Conservation (phyloP, 1,140 invertebrate species). For the Aphelenchoides fujianensis region DNA sequence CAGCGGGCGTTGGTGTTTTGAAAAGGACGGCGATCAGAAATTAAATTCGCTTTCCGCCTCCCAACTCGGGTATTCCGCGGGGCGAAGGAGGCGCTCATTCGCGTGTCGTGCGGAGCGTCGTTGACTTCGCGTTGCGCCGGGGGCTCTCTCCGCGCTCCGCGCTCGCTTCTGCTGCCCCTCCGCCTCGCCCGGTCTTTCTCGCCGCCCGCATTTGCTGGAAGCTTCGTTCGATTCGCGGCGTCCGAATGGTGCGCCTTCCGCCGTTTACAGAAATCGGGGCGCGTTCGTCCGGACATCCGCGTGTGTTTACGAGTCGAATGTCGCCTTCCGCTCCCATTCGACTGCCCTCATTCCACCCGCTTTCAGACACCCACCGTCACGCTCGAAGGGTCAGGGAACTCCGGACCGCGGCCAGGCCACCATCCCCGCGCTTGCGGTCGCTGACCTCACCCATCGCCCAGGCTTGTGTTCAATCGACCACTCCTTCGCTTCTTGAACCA, state of each 20-base stretch:
- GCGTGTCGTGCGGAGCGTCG: no score
- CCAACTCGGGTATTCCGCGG: not conserved
- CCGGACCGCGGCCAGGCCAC: no score
- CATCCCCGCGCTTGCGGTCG: not conserved
- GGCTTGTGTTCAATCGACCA: slow-evolving; percentile 1
- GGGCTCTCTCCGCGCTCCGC: no score
- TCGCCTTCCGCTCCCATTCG: no score
- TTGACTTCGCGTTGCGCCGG: no score
- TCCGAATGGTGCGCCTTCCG: not conserved
- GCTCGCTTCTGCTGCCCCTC: no score
- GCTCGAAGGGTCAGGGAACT: no score
- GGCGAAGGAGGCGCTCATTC: not conserved
- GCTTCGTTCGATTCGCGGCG: not conserved
- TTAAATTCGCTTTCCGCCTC: not conserved
- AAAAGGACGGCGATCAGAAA: not conserved
- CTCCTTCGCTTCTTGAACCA: not conserved
- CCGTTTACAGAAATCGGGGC: not conserved
- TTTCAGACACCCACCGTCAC: slow-evolving; percentile 1
- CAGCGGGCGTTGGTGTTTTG: not conserved
- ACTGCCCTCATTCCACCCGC: no score
- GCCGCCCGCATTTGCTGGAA: not conserved
- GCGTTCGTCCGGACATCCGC: not conserved
- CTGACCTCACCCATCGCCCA: not conserved
- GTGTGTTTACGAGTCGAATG: not conserved
- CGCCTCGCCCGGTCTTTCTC: no score